Conservation (phyloP, 1,140 invertebrate genomes). For the Ladona fulva region DNA sequence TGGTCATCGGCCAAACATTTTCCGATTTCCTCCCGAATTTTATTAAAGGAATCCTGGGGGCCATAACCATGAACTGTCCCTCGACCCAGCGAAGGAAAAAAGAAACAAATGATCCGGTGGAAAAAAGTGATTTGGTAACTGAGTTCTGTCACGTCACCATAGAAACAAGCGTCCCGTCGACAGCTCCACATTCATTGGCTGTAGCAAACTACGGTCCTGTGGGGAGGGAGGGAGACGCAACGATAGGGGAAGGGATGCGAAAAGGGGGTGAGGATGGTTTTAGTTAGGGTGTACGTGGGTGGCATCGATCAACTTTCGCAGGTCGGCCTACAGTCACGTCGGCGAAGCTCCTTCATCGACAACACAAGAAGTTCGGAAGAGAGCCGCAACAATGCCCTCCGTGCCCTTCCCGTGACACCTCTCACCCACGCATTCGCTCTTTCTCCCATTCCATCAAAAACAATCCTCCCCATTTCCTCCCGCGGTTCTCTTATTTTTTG, state of each 20-base stretch:
- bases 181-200: neutral
- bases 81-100: no score
- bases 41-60: no score
- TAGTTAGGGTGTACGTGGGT: neutral
- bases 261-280: neutral
- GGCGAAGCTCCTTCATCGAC: neutral
- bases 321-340: neutral
- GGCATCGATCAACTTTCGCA: constrained; percentile 7
- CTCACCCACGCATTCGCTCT: neutral
- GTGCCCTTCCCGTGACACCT: neutral
- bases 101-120: no score
- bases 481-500: neutral
- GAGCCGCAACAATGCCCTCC: neutral
- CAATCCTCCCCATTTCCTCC: neutral
- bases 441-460: neutral
- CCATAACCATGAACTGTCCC: no score
- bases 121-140: neutral
- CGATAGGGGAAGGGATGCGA: neutral
- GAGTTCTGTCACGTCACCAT: neutral
- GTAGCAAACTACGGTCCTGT: neutral
- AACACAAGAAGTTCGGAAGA: neutral
- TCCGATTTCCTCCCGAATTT: no score
- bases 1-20: no score
- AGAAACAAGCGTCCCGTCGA: neutral
- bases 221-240: neutral